Percentiles rank a stretch among this genome's conserved stretches.
Evolutionary conservation across 2,797 vertebrate species (phyloP).

Genomic region (Psittacula echo): DNA sequence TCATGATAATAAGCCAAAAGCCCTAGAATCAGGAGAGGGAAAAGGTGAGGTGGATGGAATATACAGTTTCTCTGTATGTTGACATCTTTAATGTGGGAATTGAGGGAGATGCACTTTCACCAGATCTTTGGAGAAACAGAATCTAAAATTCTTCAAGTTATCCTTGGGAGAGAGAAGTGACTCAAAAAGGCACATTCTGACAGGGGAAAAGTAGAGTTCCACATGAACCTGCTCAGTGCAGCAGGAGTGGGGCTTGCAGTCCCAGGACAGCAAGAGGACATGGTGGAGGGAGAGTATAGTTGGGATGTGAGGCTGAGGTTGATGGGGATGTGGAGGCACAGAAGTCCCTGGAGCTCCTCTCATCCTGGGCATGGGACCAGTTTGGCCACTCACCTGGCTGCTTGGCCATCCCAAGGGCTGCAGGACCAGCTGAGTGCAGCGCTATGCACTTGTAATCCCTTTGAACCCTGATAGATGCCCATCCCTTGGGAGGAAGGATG

Average conservation of each 20-base stretch:
- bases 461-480: background rate
- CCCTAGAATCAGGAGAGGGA: background rate
- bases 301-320: background rate
- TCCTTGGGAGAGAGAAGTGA: background rate
- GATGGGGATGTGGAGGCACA: background rate
- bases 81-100: background rate
- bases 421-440: background rate
- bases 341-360: background rate
- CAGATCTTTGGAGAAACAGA: background rate
- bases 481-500: background rate
- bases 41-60: background rate
- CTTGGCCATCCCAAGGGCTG: background rate
- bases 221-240: background rate
- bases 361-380: background rate
- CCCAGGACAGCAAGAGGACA: background rate
- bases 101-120: background rate
- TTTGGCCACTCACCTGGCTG: background rate
- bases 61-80: background rate
- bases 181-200: background rate
- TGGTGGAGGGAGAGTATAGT: fast-evolving
- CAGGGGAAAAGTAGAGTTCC: background rate
- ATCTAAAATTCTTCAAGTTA: background rate
- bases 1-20: background rate
- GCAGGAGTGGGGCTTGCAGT: background rate
- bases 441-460: background rate